A percentile compares a stretch with the other conserved stretches of the same genome.
These are phyloP conservation scores for Jaculus jaculus DNA, from an alignment of 2,113 vertebrate species.

Conservation along the genomic window DNA sequence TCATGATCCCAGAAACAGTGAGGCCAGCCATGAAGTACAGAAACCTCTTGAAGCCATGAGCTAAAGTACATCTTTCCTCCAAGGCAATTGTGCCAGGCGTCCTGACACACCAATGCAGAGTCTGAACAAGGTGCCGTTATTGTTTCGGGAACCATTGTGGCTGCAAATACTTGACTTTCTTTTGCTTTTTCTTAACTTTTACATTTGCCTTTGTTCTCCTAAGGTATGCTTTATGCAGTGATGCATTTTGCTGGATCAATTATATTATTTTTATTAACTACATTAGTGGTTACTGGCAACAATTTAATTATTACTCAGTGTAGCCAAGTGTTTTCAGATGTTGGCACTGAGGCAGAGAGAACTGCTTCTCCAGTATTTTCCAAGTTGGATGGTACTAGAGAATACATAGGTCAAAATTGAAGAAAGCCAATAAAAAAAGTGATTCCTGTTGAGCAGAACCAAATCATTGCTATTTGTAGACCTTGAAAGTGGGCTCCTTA, in stretches of 20 bases:
- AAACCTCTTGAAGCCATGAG: not conserved
- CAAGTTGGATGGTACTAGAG: not conserved
- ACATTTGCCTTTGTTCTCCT: not conserved
- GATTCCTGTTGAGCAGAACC: not conserved
- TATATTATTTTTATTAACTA: not conserved
- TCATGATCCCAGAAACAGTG: not conserved
- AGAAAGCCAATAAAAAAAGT: not conserved
- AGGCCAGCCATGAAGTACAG: not conserved
- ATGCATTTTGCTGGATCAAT: not conserved
- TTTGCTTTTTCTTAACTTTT: not conserved
- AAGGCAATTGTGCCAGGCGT: not conserved
- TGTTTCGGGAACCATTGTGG: not conserved
- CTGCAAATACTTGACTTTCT: not conserved
- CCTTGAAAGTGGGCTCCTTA: not conserved
- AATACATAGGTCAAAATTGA: not conserved
- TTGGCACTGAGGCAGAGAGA: not conserved
- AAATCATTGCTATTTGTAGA: not conserved
- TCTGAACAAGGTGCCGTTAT: not conserved
- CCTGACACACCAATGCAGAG: not conserved
- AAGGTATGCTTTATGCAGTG: not conserved
- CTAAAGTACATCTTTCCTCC: not conserved
- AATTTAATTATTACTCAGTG: not conserved
- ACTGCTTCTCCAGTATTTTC: not conserved
- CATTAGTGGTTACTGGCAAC: not conserved
- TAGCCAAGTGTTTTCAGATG: not conserved